Percentiles rank a stretch among this genome's conserved stretches.
Conservation (phyloP, 37 sponge, comb jelly and placozoan species). For the Ianthella basta region DNA sequence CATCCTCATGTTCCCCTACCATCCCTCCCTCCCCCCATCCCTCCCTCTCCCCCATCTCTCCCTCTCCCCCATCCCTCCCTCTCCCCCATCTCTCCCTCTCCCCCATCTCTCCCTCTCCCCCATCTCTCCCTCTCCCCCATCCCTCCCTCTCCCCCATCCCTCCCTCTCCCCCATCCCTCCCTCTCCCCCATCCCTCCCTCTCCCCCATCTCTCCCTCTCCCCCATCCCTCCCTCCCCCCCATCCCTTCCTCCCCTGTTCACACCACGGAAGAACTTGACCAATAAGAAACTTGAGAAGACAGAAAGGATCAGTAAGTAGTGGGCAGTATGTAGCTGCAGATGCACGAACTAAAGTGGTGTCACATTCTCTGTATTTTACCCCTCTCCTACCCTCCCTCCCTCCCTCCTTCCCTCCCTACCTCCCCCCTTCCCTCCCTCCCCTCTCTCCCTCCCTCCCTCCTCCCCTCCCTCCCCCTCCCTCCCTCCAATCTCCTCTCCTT, state of each 20-base stretch:
- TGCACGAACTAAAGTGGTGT: neutral
- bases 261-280: neutral
- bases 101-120: neutral
- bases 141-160: neutral
- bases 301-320: neutral
- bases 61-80: neutral
- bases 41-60: neutral
- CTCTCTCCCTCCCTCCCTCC: no score
- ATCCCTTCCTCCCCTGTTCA: neutral
- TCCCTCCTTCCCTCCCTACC: neutral
- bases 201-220: neutral
- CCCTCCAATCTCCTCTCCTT: no score
- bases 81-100: neutral
- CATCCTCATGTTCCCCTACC: neutral
- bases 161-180: neutral
- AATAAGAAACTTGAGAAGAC: neutral
- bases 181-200: neutral
- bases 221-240: neutral
- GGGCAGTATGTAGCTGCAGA: neutral
- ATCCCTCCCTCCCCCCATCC: neutral
- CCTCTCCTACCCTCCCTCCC: slow-evolving; percentile 22
- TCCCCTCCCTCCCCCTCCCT: no score
- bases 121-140: neutral
- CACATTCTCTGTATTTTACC: neutral
- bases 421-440: neutral